Conservation (phyloP, 1,140 invertebrate species). For the Rhopalosiphum maidis region DNA sequence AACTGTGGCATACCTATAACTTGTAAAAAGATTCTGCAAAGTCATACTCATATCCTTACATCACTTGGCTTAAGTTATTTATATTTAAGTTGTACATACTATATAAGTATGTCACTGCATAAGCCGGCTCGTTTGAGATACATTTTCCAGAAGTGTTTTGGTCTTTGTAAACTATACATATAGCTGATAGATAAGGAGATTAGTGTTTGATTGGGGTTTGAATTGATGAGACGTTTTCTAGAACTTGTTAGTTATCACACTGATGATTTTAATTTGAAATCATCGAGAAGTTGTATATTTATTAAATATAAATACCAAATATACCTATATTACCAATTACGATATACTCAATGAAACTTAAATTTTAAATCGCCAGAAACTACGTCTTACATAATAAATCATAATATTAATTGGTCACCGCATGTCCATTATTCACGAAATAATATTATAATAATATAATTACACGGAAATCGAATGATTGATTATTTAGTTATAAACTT, state of each 20-base stretch:
- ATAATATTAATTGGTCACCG: too few relatives aligned
- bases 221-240: not conserved
- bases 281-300: not conserved
- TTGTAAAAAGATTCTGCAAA: too few relatives aligned
- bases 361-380: not conserved
- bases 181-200: not conserved
- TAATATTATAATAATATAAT: too few relatives aligned
- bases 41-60: too few relatives aligned
- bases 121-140: not conserved
- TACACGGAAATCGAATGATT: too few relatives aligned
- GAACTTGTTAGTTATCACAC: not conserved
- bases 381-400: too few relatives aligned
- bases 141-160: not conserved
- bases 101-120: not conserved
- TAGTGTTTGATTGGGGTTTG: not conserved
- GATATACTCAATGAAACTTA: too few relatives aligned
- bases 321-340: too few relatives aligned
- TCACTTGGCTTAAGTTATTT: not conserved
- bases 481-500: too few relatives aligned
- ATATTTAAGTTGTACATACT: not conserved
- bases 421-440: too few relatives aligned
- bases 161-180: not conserved
- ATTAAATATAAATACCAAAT: not conserved
- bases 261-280: not conserved
- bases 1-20: not conserved